Conservation (phyloP, 2,797 vertebrate genomes). For the Diplodus puntazzo region DNA sequence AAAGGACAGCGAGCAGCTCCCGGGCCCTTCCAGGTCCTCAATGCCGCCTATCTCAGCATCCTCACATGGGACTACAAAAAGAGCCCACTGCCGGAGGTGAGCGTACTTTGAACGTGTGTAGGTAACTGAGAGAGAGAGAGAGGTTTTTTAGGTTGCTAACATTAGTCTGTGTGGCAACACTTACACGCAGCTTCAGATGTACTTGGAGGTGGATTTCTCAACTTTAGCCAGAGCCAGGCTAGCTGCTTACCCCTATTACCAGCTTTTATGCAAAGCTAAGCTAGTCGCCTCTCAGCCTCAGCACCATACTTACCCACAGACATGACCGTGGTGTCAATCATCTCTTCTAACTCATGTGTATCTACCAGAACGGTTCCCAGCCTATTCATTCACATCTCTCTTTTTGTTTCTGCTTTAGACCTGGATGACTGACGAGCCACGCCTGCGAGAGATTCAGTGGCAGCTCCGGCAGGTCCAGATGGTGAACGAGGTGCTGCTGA, state of each 20-base stretch:
- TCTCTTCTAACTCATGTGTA: no score
- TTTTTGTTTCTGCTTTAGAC: constrained; percentile 83
- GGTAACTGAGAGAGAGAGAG: background rate
- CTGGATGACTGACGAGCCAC: constrained; percentile 89
- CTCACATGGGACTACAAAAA: constrained; percentile 89
- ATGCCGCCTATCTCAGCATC: constrained; percentile 89
- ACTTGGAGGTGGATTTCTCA: background rate
- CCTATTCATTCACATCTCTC: background rate
- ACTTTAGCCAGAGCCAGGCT: background rate
- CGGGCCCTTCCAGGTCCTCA: constrained; percentile 90
- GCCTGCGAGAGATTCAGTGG: constrained; percentile 89
- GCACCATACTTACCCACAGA: background rate
- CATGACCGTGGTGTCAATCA: no score
- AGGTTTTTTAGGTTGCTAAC: no score
- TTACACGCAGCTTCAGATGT: no score
- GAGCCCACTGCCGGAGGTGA: constrained; percentile 91
- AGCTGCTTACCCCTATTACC: background rate
- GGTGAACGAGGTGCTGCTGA: constrained; percentile 90
- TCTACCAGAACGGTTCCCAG: no score
- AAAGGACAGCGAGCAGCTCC: constrained; percentile 79
- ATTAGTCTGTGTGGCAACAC: no score
- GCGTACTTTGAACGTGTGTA: background rate
- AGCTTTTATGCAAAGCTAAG: background rate
- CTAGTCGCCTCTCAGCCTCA: background rate
- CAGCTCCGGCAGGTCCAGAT: constrained; percentile 88